Evolutionary conservation across 92 coral and sea anemone species (phyloP), one percentile per base, ranked within the genome.

Genomic region (Zoanthus sansibaricus): DNA sequence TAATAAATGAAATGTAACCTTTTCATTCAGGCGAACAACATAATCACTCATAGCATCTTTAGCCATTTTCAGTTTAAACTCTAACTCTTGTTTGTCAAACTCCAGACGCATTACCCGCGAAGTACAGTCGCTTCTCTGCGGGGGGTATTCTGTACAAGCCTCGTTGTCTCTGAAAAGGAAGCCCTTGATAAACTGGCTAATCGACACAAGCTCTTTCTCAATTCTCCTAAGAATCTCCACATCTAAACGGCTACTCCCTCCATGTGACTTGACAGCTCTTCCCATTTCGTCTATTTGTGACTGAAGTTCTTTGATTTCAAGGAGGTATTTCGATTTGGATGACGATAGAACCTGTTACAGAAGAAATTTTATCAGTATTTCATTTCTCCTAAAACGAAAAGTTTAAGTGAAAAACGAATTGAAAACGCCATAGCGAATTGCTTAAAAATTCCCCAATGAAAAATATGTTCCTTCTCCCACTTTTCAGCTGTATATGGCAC

Each of bases 21-120:
- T 94, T 7, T 95, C 96, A 68, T 90, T 96, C 32, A 95, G 91
- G 1, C 89, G 92, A 21, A 75, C 88, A 49, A 95, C 94, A 76
- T 96, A 95, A 47, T 94, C 98, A 75, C 82, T 88, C 97, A 96
- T 88, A 21, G 95, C 99, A 5, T 92, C 92, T 69, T 91, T 89
- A 1, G 95, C 99, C 58, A 93, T 87, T 79, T 87, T 86, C 21
- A 96, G 87, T 82, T 96, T 96, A 76, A 87, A 88, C 77, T 96
- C 97, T 76, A 96, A 82, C 76, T 96, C 95, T 66, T 92, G 90
- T 87, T 95, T 96, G 16, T 96, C 98, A 88, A 90, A 82, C 71
- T 96, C 95, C 21, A 94, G 72, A 46, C 92, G 93, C 52, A 89
- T 74, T 4, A 93, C 51, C 20, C 98, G 92, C 25, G 83, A 90